Evolutionary conservation across 2,888 invertebrate species (phyloP), one percentile per base, ranked within the genome.

Genomic region (Plagodis dolabraria): DNA sequence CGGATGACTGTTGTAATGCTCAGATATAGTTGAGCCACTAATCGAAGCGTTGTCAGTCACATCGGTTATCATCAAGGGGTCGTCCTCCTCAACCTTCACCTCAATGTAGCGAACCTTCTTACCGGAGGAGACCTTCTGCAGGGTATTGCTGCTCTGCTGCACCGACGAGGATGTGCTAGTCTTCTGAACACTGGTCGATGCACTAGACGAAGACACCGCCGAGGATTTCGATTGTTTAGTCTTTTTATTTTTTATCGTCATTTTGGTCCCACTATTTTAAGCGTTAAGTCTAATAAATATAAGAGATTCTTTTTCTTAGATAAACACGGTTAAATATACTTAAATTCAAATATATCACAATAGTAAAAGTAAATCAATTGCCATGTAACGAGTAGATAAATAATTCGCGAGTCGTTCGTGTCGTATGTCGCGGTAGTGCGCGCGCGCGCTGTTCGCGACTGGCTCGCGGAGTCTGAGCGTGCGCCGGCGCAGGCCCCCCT

Each of bases 161-260:
- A 89, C 86, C 40, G 88, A 85, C 10, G 85, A 88, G 10, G 90
- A 81, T 0, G 87, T 86, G 69, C 86, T 89, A 47, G 82, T 86
- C 77, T 91, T 91, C 79, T 91, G 91, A 68, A 90, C 89, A 86
- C 87, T 91, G 62, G 84, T 92, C 71, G 91, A 89, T 36, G 88
- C 89, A 87, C 88, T 83, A 53, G 88, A 80, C 48, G 85, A 77
- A 58, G 80, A 83, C 85, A 87, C 89, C 79, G 87, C 87, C 60
- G 89, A 85, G 67, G 85, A 77, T 72, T 87, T 88, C 57, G 89
- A 82, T 78, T 89, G 86, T 69, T 92, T 92, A 92, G 89, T 92
- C 89, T 93, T 93, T 92, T 93, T 93, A 83, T 92, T 92, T 89
- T 93, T 93, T 80, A 93, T 92, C 74, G 93, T 92, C 93, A 93